phyloP scores from a whole-genome alignment of 2,113 vertebrate genomes.

The Raja brachyura region DNA sequence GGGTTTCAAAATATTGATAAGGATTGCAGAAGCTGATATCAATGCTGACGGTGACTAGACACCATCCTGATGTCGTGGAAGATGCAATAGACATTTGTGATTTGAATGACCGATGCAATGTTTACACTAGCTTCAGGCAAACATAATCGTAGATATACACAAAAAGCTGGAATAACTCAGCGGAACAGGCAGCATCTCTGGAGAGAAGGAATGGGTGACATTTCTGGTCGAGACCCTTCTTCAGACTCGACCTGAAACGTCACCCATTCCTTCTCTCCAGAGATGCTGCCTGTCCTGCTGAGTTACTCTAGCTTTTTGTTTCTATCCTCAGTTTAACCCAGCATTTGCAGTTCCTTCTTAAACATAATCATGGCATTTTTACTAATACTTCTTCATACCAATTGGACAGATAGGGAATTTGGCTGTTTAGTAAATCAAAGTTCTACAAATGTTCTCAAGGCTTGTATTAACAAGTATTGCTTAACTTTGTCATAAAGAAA shows the following conservation, averaged over 20 bases:
- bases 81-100: neutral
- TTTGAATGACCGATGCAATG: neutral
- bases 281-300: no score
- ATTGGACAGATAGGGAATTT: neutral
- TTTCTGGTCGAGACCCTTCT: no score
- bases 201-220: no score
- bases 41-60: neutral
- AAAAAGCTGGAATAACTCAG: no score
- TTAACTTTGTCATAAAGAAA: neutral
- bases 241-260: no score
- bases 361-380: neutral
- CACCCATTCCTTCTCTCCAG: no score
- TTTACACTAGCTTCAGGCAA: neutral
- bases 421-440: neutral
- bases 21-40: no score
- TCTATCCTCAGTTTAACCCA: no score
- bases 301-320: no score
- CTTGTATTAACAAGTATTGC: neutral
- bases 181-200: no score
- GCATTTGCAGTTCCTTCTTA: no score
- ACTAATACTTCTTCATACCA: neutral
- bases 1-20: no score
- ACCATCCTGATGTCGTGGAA: neutral
- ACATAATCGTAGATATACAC: neutral
- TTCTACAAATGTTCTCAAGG: neutral